These are phyloP conservation scores for Myodes glareolus DNA, from an alignment of 2,113 vertebrate genomes.

Conservation along the genomic window DNA sequence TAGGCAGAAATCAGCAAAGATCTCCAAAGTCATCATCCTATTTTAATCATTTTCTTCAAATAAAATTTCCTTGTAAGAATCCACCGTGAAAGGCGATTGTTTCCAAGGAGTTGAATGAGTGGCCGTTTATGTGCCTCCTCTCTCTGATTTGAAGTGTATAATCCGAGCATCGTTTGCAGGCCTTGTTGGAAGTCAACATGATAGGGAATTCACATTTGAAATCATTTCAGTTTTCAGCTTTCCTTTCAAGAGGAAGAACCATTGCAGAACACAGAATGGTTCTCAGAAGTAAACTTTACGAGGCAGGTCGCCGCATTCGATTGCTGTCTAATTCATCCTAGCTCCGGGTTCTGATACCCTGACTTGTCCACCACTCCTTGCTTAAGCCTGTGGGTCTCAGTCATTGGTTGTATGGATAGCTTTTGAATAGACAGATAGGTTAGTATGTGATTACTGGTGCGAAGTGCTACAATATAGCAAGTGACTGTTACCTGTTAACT, in stretches of 20 bases:
- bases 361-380: not conserved
- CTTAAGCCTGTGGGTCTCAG: not conserved
- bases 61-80: conserved; percentile 44
- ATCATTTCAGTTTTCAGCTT: not conserved
- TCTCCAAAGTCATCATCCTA: conserved; percentile 16
- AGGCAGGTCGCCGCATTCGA: not conserved
- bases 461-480: not conserved
- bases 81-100: conserved; percentile 48
- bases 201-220: conserved; percentile 67
- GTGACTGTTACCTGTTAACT: not conserved
- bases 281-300: not conserved
- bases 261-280: not conserved
- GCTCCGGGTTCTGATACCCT: not conserved
- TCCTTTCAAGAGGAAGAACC: conserved; percentile 38
- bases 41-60: conserved; percentile 66
- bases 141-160: conserved; percentile 73
- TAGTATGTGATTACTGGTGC: not conserved
- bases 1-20: not conserved
- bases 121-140: conserved; percentile 66
- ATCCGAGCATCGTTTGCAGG: conserved; percentile 69
- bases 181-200: conserved; percentile 70
- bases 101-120: conserved; percentile 78
- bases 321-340: not conserved
- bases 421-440: not conserved
- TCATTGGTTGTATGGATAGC: not conserved